Base-by-base conservation (phyloP, 1,140 invertebrate genomes). In the Leptinotarsa defecta region DNA sequence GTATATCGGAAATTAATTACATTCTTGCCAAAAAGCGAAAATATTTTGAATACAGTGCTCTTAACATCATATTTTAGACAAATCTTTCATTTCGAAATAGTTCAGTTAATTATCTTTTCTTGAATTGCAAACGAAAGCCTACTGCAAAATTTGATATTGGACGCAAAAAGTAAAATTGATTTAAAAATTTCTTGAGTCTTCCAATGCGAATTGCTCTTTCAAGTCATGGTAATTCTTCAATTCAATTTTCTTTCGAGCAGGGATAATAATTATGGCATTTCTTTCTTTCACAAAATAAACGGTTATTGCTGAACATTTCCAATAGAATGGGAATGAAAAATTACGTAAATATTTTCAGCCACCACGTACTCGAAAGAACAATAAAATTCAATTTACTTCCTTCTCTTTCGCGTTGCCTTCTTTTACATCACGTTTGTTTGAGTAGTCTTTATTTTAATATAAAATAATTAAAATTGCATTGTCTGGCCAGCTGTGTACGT, bases 401-500 rank as follows among this genome's bases (percentile, higher is more conserved):
- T 52, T 48, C 68, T 49, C 68, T 48, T 48, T 43, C 68, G 68
- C 68, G 68, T 48, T 49, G 68, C 48, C 64, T 65, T 20, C 64
- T 65, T 65, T 19, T 20, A 22, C 68, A 48, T 20, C 68, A 70
- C 68, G 68, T 70, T 49, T 70, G 48, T 70, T 70, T 70, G 68
- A 70, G 68, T 70, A 70, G 68, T 70, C 68, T 48, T 70, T 49
- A 70, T 70, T 70, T 52, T 70, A 70, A 70, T 70, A 70, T 70
- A 70, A 70, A 70, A 70, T 70, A 70, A 70, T 70, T 70, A 70
- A 70, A 70, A 70, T 70, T 70, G 68, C 68, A 70, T 70, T 70
- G 68, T 70, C 68, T 70, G 68, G 68, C 68, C 68, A 57, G 68
- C 68, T 70, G 68, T 48, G 68, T 70, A 49, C 48, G 68, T 49